Evolutionary conservation across 2,888 invertebrate species (phyloP).

Genomic region (Hecatera dysodea): DNA sequence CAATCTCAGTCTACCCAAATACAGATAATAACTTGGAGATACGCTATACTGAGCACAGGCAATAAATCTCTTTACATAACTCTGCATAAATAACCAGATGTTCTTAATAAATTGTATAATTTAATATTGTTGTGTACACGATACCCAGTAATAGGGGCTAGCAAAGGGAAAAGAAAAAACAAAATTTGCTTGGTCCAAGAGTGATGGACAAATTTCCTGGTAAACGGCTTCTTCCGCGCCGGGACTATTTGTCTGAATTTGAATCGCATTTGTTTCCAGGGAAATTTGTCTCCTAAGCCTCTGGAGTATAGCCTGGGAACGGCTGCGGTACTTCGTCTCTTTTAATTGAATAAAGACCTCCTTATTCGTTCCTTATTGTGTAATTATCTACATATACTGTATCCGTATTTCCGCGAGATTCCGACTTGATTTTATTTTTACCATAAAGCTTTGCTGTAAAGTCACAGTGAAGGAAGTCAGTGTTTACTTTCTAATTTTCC

Average conservation of each 20-base stretch:
- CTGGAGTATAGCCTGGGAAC: slow-evolving; percentile 80
- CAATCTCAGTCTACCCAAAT: slow-evolving; percentile 40
- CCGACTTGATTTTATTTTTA: slow-evolving; percentile 67
- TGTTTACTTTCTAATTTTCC: slow-evolving; percentile 90
- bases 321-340: slow-evolving; percentile 81
- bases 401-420: slow-evolving; percentile 48
- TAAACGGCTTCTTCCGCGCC: slow-evolving; percentile 87
- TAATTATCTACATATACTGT: slow-evolving; percentile 74
- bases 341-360: slow-evolving; percentile 87
- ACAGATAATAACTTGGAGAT: slow-evolving; percentile 46
- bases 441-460: slow-evolving; percentile 73
- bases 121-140: slow-evolving; percentile 64
- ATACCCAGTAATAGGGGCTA: slow-evolving; percentile 72
- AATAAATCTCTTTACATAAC: slow-evolving; percentile 34
- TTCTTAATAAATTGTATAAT: slow-evolving; percentile 62
- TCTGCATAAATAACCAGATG: slow-evolving; percentile 54
- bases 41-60: slow-evolving; percentile 24
- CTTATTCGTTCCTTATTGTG: slow-evolving; percentile 74
- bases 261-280: slow-evolving; percentile 90
- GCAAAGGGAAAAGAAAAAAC: slow-evolving; percentile 81
- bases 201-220: slow-evolving; percentile 90
- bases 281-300: slow-evolving; percentile 89
- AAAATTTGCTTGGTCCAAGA: slow-evolving; percentile 86
- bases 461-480: slow-evolving; percentile 75
- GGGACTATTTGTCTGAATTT: slow-evolving; percentile 91